Conservation (phyloP, 2,113 vertebrate species). For the Promerops cafer region DNA sequence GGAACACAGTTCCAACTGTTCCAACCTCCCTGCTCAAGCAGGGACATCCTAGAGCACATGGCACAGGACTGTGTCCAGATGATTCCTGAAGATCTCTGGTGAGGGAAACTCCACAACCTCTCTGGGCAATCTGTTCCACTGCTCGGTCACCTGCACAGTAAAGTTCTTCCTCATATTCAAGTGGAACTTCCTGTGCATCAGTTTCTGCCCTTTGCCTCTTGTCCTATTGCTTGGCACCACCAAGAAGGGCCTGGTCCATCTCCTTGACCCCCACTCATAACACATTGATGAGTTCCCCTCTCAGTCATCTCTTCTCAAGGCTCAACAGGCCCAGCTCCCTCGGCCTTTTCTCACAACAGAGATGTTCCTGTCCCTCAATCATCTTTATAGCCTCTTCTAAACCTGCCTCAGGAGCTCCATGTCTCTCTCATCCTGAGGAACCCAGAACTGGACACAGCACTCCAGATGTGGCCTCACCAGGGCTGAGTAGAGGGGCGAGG, state of each 20-base stretch:
- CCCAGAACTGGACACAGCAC: background rate
- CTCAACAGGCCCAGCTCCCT: background rate
- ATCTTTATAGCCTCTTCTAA: background rate
- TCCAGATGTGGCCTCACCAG: background rate
- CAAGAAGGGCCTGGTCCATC: background rate
- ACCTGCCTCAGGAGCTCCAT: background rate
- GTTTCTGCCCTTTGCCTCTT: background rate
- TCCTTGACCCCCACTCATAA: no score
- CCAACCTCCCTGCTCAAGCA: background rate
- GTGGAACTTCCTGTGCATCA: background rate
- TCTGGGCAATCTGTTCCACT: background rate
- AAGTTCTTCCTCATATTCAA: background rate
- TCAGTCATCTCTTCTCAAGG: background rate
- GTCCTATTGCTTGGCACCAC: background rate
- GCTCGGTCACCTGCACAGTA: fast-evolving
- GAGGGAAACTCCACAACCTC: background rate
- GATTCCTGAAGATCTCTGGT: fast-evolving
- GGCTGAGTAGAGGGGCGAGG: background rate
- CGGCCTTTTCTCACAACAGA: background rate
- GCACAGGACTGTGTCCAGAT: background rate
- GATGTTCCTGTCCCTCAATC: background rate
- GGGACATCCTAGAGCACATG: background rate
- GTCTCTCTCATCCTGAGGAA: background rate
- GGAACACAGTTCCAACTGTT: background rate
- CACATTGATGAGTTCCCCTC: background rate